These are phyloP conservation scores for Pammene aurita DNA, from an alignment of 2,888 invertebrate genomes.

Conservation along the genomic window DNA sequence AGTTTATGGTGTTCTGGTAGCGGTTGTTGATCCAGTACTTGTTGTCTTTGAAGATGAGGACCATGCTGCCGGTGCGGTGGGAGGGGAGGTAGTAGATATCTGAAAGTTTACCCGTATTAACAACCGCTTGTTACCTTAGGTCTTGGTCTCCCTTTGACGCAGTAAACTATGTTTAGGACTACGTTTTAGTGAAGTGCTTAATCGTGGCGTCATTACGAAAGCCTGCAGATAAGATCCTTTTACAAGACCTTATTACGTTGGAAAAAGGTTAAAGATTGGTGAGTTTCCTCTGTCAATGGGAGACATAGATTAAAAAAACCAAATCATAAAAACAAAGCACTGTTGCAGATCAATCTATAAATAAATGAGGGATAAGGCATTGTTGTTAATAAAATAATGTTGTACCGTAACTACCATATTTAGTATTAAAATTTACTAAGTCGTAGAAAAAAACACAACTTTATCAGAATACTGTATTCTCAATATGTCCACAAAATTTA, in stretches of 20 bases:
- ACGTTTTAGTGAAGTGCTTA: too few species aligned
- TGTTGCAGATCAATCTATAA: constrained; percentile 2
- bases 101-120: constrained; percentile 56
- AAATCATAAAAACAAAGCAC: neutral
- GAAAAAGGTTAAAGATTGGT: too few species aligned
- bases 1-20: constrained; percentile 78
- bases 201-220: too few species aligned
- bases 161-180: too few species aligned
- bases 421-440: neutral
- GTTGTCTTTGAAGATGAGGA: constrained; percentile 77
- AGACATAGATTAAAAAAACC: too few species aligned
- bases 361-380: too few species aligned
- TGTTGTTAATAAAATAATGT: too few species aligned
- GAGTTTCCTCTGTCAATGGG: too few species aligned
- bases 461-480: constrained; percentile 76
- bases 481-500: constrained; percentile 69
- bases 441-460: constrained; percentile 30
- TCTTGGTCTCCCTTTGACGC: neutral
- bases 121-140: constrained; percentile 44
- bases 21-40: constrained; percentile 80
- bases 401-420: too few species aligned
- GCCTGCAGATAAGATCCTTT: too few species aligned
- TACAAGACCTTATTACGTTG: too few species aligned
- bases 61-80: constrained; percentile 79
- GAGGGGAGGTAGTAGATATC: constrained; percentile 78